Evolutionary conservation across 2,797 vertebrate species (phyloP), one percentile per base, ranked within the genome.

Genomic region (Scyliorhinus canicula): DNA sequence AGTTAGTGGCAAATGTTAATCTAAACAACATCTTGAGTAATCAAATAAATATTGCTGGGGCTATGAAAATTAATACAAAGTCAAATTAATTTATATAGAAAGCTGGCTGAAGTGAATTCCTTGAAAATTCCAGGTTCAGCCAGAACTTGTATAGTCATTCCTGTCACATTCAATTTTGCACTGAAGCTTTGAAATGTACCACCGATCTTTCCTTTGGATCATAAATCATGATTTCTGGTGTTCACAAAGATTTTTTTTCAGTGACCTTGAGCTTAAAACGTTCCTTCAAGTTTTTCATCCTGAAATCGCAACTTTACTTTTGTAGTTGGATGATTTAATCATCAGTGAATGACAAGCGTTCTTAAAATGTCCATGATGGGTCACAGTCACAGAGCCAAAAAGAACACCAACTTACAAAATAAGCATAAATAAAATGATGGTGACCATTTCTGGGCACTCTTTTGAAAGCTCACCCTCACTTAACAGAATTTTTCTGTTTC

Each of bases 81-180:
- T 94, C 93, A 94, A 74, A 94, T 74, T 19, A 69, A 74, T 9
- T 94, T 74, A 69, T 94, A 94, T 50, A 94, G 31, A 94, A 94
- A 74, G 74, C 47, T 74, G 47, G 47, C 47, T 71, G 93, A 94
- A 94, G 93, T 55, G 71, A 94, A 94, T 94, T 94, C 67, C 93
- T 94, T n/a, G 67, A 35, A 55, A 94, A 94, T 94, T 94, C 93
- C 93, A 74, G 67, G 65, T 67, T 74, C n/a, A 94, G 93, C 93
- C 93, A 94, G 93, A 71, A 94, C 93, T 71, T 71, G 93, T 24
- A 74, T 35, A 74, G 47, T 74, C 31, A 94, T 94, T 52, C 67
- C 50, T 69, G 44, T 74, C 74, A 21, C 50, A 74, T 74, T 67
- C 44, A 71, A 94, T 94, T 71, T 47, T 69, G 67, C 14, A 52